These are phyloP conservation scores for Melanotaenia pygmaea DNA, from an alignment of 2,797 vertebrate species.

Conservation along the genomic window DNA sequence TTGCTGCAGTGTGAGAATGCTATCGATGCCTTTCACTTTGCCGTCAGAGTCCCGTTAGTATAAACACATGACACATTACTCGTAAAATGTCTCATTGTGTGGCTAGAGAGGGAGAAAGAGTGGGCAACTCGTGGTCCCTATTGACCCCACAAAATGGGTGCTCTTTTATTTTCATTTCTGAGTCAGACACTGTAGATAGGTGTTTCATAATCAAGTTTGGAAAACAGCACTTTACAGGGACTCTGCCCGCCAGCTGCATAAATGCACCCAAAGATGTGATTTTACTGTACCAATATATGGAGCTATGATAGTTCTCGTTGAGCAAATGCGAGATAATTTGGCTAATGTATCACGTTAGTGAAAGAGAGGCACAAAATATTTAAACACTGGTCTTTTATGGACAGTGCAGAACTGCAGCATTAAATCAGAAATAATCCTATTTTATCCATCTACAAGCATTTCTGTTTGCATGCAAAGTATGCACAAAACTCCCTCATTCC, in stretches of 20 bases:
- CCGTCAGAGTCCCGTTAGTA: conserved; percentile 59
- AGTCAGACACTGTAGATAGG: conserved; percentile 61
- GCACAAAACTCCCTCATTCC: conserved; percentile 53
- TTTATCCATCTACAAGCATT: conserved; percentile 47
- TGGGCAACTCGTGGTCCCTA: conserved; percentile 67
- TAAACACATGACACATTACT: conserved; percentile 75
- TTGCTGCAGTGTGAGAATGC: conserved; percentile 65
- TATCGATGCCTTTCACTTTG: conserved; percentile 66
- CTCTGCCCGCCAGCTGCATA: conserved; percentile 57
- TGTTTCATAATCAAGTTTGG: conserved; percentile 72
- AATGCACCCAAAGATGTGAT: conserved; percentile 62
- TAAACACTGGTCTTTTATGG: conserved; percentile 45
- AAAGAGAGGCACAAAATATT: conserved; percentile 38
- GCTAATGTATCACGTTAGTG: conserved; percentile 48
- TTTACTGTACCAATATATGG: conserved; percentile 42
- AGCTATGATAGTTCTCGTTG: conserved; percentile 43
- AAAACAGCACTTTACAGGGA: conserved; percentile 62
- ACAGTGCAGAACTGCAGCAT: conserved; percentile 37
- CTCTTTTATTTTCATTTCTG: conserved; percentile 65
- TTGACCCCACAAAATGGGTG: conserved; percentile 62
- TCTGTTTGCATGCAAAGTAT: conserved; percentile 44
- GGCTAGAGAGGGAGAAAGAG: conserved; percentile 63
- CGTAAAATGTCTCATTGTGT: conserved; percentile 78
- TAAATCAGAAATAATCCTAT: conserved; percentile 60
- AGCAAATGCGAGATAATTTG: conserved; percentile 56